A percentile compares a stretch with the other conserved stretches of the same genome.
Conservation (phyloP, 2,797 vertebrate genomes). For the Atherinosoma microstoma region DNA sequence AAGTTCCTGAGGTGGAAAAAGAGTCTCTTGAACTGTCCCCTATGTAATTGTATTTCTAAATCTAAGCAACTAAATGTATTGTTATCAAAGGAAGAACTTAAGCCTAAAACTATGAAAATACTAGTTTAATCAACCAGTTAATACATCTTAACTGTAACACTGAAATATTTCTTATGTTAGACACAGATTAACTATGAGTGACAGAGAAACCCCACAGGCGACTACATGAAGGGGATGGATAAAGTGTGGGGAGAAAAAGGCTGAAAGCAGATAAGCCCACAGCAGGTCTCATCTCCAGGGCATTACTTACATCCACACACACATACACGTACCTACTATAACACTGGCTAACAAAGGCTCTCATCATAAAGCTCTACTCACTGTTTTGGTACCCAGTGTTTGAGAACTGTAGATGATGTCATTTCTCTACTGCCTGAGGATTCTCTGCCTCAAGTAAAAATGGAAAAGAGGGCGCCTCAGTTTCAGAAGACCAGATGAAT, state of each 20-base stretch:
- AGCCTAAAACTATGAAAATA: too few relatives aligned
- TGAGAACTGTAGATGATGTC: slow-evolving; percentile 30
- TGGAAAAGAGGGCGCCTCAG: slow-evolving; percentile 19
- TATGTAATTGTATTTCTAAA: background rate
- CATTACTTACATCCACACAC: slow-evolving; percentile 9
- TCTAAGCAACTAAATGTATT: too few relatives aligned
- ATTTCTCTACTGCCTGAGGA: slow-evolving; percentile 50
- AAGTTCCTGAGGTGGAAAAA: too few relatives aligned
- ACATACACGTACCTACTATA: slow-evolving; percentile 9
- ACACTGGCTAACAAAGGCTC: slow-evolving; percentile 47
- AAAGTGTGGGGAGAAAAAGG: slow-evolving; percentile 27
- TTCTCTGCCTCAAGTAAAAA: slow-evolving; percentile 26
- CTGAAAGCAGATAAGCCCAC: slow-evolving; percentile 30
- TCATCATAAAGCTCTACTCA: slow-evolving; percentile 44
- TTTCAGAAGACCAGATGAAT: slow-evolving; percentile 32
- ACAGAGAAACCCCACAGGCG: slow-evolving; percentile 11
- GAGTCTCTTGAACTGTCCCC: background rate
- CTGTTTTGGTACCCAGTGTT: slow-evolving; percentile 21
- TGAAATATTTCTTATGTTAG: background rate
- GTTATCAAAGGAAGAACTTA: background rate
- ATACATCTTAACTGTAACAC: background rate
- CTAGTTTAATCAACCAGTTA: slow-evolving; percentile 5
- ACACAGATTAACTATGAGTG: slow-evolving; percentile 16
- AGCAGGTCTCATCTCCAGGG: slow-evolving; percentile 44
- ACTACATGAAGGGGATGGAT: slow-evolving; percentile 9